Base-by-base conservation (phyloP, 2,113 vertebrate species). In the Elephas maximus region DNA sequence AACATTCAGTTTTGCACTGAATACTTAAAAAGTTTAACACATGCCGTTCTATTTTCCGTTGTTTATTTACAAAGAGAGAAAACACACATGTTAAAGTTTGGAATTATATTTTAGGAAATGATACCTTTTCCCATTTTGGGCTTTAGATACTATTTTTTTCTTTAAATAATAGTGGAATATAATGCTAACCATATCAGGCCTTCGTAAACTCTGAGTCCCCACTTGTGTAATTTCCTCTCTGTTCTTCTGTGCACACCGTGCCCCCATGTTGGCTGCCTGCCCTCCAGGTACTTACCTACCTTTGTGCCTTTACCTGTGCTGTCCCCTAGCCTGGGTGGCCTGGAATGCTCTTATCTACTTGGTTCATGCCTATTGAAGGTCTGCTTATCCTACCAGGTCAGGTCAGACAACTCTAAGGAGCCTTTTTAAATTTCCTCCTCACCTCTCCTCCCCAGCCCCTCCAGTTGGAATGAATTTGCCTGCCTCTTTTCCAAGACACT, bases 1-100 rank as follows among this genome's bases (percentile, higher is more conserved):
- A 65, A 74, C 24, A 0, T 81, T 37, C 3, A 6, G 93, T 97
- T 93, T 51, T 94, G 60, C 65, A 74, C 5, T 73, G 28, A 63
- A 57, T 83, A 73, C 37, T 80, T 83, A 0, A 83, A 78, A 65
- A 92, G 63, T 71, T 82, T 76, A 80, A 28, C 6, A 18, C 37
- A 21, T 69, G 80, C 67, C 88, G 28, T 97, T 97, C 67, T 98
- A 11, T 93, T 88, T 95, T 92, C 67, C 44, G 12, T 94, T 94
- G 79, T 91, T 97, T 97, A 80, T 96, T 94, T 96, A 85, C 53
- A 69, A 85, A 80, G 53, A 95, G 69, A 85, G 85, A 90, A 94
- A 51, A n/a, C 28, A 73, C 24, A 41, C 82, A 78, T 88, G 81
- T 93, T 94, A 81, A 95, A 73, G 51, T 48, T 86, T 81, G 90